phyloP scores from a whole-genome alignment of 2,113 vertebrate genomes.

The Syngnathus typhle region DNA sequence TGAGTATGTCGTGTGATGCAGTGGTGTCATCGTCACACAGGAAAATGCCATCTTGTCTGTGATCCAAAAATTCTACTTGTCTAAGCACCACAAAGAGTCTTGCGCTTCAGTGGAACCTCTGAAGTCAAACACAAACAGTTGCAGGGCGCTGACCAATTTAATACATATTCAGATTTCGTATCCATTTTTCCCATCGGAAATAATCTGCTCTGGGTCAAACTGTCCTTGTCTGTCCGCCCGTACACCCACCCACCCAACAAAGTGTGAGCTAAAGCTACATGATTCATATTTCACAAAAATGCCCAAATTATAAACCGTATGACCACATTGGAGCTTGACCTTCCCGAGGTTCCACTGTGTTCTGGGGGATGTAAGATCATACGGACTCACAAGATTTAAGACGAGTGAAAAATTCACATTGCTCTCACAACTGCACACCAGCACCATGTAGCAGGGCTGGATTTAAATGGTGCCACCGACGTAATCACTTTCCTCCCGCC shows the following conservation, averaged over 20 bases:
- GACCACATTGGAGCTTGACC: not conserved
- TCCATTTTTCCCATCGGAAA: not conserved
- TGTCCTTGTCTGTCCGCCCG: too few relatives aligned
- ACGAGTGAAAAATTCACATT: slow-evolving; percentile 35
- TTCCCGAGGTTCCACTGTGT: not conserved
- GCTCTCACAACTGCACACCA: slow-evolving; percentile 51
- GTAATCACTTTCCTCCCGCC: slow-evolving; percentile 19
- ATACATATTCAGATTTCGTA: not conserved
- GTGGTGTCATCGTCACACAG: slow-evolving; percentile 51
- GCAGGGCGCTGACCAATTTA: not conserved
- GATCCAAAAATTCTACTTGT: slow-evolving; percentile 23
- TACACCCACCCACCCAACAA: too few relatives aligned
- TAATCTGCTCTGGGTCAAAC: not conserved
- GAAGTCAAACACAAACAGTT: not conserved
- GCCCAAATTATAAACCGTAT: not conserved
- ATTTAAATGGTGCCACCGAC: slow-evolving; percentile 26
- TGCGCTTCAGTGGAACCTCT: slow-evolving; percentile 24
- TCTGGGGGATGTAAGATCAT: not conserved
- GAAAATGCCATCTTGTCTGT: slow-evolving; percentile 56
- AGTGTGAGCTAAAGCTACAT: not conserved
- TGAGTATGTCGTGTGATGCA: slow-evolving; percentile 58
- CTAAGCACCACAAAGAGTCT: slow-evolving; percentile 33
- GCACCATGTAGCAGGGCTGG: slow-evolving; percentile 45
- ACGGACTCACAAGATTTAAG: slow-evolving; percentile 24
- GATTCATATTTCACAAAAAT: not conserved